Percentiles rank a stretch among this genome's conserved stretches.
Conservation (phyloP, 1,140 invertebrate species). For the Mercenaria mercenaria region DNA sequence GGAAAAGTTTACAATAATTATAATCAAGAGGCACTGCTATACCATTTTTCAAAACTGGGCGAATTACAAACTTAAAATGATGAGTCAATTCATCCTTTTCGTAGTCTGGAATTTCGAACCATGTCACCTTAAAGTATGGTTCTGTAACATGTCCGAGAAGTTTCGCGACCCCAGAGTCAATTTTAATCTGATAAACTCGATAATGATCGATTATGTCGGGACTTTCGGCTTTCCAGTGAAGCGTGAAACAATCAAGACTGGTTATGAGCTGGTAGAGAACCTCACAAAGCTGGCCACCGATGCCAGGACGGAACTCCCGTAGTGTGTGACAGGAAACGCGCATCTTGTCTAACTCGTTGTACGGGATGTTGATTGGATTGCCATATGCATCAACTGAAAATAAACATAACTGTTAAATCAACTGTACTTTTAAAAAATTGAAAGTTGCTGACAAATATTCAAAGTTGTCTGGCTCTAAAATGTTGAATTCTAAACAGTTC, state of each 20-base stretch:
- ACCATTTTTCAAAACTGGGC: slow-evolving; percentile 58
- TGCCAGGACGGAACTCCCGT: slow-evolving; percentile 44
- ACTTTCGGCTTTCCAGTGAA: slow-evolving; percentile 42
- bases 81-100: slow-evolving; percentile 52
- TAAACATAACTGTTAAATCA: neutral
- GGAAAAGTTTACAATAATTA: slow-evolving; percentile 52
- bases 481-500: too few species aligned
- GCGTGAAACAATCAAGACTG: slow-evolving; percentile 58
- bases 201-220: slow-evolving; percentile 51
- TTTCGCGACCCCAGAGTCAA: slow-evolving; percentile 60
- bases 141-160: slow-evolving; percentile 57
- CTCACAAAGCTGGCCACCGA: slow-evolving; percentile 49
- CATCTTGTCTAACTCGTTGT: slow-evolving; percentile 51
- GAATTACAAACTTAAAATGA: slow-evolving; percentile 55
- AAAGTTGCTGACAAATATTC: too few species aligned
- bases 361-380: slow-evolving; percentile 52
- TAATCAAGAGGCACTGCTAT: slow-evolving; percentile 61
- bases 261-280: slow-evolving; percentile 61
- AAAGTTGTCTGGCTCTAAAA: too few species aligned
- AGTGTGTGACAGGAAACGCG: slow-evolving; percentile 53
- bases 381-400: slow-evolving; percentile 45
- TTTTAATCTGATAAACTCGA: slow-evolving; percentile 61
- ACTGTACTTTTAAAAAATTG: too few species aligned
- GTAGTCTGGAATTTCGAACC: slow-evolving; percentile 64
- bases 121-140: slow-evolving; percentile 59